Base-by-base conservation (phyloP, 1,140 invertebrate genomes). In the Conus ventricosus region DNA sequence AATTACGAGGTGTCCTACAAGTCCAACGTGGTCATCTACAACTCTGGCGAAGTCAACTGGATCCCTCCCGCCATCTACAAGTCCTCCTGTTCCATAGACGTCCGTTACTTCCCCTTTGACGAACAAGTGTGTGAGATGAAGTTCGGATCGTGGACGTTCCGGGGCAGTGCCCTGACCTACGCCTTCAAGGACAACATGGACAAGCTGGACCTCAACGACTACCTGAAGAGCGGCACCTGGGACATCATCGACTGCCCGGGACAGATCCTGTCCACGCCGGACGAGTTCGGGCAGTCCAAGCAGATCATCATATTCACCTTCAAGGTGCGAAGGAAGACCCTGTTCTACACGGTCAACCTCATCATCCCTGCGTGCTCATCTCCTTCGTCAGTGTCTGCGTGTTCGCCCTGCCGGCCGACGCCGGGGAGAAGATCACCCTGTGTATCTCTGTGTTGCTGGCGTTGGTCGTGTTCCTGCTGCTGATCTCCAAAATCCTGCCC, bases 321-420 rank as follows among this genome's bases (percentile, higher is more conserved):
- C 84, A 98, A 98, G 27, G 99, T 99, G 90, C 96, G 99, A 87
- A 96, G 99, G 82, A 99, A 99, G 95, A 99, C 99, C 1, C 96
- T 99, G 17, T 99, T 99, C 96, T 99, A 99, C 95, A 99, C 99
- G 2, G 99, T 99, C 89, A 99, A 99, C 95, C 97, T 99, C 94
- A 93, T 99, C 92, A 97, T 99, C 89, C 99, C 53, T 99, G 99
- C 4, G 98, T 99, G 78, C 96, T 99, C 88, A 99, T 99, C 95
- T 99, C 99, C 87, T 99, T 99, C 95, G 97, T 99, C 87, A 99
- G 98, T 94, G 98, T 99, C 25, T 96, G 99, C 87, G 99, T 99
- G 78, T 99, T 99, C 96, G 99, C 99, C 93, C 96, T 99, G 91
- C 99, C 99, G n/a, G 96, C 96, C 7, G 96, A 97, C 92, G 96